These are phyloP conservation scores for Dasypolia templi DNA, from an alignment of 2,888 invertebrate genomes.

Conservation along the genomic window DNA sequence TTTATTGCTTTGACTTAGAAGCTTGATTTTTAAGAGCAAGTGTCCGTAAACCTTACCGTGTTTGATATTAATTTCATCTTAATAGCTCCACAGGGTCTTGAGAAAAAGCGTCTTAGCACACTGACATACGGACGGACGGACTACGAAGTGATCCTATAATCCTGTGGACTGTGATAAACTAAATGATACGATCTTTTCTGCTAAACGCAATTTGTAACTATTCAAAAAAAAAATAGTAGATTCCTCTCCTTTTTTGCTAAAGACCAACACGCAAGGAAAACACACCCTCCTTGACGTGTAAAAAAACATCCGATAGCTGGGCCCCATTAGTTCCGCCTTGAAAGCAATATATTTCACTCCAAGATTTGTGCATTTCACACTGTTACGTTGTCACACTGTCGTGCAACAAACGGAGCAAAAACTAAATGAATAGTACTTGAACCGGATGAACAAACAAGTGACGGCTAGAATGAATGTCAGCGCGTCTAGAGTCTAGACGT, in stretches of 20 bases:
- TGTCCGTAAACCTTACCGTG: too few species aligned
- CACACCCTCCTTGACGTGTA: slow-evolving; percentile 32
- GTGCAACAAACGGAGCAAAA: slow-evolving; percentile 59
- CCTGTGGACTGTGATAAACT: slow-evolving; percentile 10
- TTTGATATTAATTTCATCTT: too few species aligned
- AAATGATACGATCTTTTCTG: slow-evolving; percentile 10
- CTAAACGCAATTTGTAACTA: neutral
- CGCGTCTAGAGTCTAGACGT: slow-evolving; percentile 44
- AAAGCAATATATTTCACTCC: slow-evolving; percentile 62
- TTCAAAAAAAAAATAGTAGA: slow-evolving; percentile 19
- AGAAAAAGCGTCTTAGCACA: too few species aligned
- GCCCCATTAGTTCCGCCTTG: slow-evolving; percentile 50
- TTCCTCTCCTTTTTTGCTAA: neutral
- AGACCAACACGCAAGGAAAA: slow-evolving; percentile 8
- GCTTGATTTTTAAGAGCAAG: too few species aligned
- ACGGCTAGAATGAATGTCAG: slow-evolving; percentile 53
- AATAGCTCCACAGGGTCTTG: too few species aligned
- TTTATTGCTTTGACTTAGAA: too few species aligned
- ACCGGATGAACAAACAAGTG: slow-evolving; percentile 55
- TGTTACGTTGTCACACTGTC: slow-evolving; percentile 54
- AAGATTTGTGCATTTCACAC: slow-evolving; percentile 67
- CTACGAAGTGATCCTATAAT: too few species aligned
- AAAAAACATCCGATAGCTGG: slow-evolving; percentile 52
- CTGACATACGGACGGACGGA: too few species aligned
- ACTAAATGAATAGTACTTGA: slow-evolving; percentile 64